phyloP scores from a whole-genome alignment of 2,113 vertebrate genomes.

The Apodemus sylvaticus region DNA sequence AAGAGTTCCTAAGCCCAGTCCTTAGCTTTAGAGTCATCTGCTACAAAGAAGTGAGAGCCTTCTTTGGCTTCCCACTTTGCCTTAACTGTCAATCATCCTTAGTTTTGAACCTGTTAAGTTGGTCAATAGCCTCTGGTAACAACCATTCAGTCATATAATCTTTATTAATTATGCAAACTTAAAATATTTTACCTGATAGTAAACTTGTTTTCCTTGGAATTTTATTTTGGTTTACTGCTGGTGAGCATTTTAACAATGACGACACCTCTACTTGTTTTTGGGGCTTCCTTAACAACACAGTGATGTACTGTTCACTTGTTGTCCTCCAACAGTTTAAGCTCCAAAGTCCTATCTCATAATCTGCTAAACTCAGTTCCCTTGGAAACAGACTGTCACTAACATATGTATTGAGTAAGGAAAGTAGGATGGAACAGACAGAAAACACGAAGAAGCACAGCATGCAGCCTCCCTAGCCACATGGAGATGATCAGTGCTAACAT shows the following conservation, averaged over 20 bases:
- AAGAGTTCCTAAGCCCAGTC: neutral
- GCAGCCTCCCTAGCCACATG: neutral
- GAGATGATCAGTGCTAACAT: neutral
- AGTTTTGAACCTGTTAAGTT: neutral
- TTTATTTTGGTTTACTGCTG: neutral
- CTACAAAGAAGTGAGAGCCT: neutral
- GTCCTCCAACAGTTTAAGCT: neutral
- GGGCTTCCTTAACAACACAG: neutral
- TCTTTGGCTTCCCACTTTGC: neutral
- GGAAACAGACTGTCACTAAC: neutral
- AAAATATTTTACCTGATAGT: neutral
- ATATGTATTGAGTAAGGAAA: neutral
- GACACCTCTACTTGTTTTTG: neutral
- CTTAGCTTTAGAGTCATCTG: neutral
- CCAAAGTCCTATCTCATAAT: neutral
- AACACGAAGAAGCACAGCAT: neutral
- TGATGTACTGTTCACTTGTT: neutral
- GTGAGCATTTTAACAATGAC: neutral
- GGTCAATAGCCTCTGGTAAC: neutral
- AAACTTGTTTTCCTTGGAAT: neutral
- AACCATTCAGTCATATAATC: neutral
- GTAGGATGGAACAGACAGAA: neutral
- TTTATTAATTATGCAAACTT: neutral
- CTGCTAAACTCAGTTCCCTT: neutral
- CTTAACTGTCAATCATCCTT: neutral